Base-by-base conservation (phyloP, 2,113 vertebrate species). In the Limanda limanda region DNA sequence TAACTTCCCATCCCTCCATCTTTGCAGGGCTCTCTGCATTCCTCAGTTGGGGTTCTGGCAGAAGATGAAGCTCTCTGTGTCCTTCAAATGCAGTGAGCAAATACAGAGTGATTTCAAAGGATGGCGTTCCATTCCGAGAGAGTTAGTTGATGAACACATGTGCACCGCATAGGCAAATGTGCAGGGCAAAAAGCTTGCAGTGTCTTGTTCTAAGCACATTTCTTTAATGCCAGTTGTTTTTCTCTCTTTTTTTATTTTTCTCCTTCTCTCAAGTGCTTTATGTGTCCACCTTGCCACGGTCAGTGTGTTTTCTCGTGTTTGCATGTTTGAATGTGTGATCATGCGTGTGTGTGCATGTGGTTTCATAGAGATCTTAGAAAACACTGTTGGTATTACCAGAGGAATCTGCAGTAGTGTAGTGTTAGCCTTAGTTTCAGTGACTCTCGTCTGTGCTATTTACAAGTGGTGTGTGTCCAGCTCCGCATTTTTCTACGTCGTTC, bases 401-500 rank as follows among this genome's bases (percentile, higher is more conserved):
- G 83, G 81, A 90, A 78, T 92, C 88, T 86, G 90, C 86, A 90
- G 91, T 85, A 82, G 89, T 90, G 86, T 90, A 85, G 78, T 84
- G 83, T 89, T 72, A 86, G 88, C 90, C 86, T 89, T 86, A 71
- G 86, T 86, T 89, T 88, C 82, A 83, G 88, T 83, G 83, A 89
- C 87, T 88, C 79, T 79, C 76, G 79, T 83, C 85, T 70, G 83
- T 89, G 91, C 87, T 94, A 94, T 94, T 93, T 94, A 95, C 92
- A 95, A 88, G 78, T 91, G 59, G 71, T 67, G 61, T 81, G 89
- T 88, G 90, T 92, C 87, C 86, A 91, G 89, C 88, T 85, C 47
- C 84, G 84, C 81, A 76, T 65, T 85, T 76, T 84, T 78, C 59
- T 74, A 71, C 67, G 62, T 72, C 61, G 51, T 80, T 86, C 68